phyloP scores from a whole-genome alignment of 2,113 vertebrate genomes.

The Notothenia rossii region DNA sequence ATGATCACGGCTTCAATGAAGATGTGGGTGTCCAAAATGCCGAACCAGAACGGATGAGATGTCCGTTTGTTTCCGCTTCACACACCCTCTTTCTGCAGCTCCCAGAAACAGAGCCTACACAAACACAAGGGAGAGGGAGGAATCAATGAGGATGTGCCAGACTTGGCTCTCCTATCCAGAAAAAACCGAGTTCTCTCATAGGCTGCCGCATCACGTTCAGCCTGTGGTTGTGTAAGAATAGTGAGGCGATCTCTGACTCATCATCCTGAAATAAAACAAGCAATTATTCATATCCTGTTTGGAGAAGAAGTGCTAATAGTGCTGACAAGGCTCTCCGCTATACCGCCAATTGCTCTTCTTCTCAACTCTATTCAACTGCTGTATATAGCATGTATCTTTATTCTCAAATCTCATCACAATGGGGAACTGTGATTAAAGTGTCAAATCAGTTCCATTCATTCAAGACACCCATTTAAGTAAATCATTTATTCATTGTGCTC shows the following conservation, averaged over 20 bases:
- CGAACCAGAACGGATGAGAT: slow-evolving; percentile 51
- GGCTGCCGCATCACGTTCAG: slow-evolving; percentile 59
- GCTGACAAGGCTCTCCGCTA: slow-evolving; percentile 41
- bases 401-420: not conserved
- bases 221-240: slow-evolving; percentile 65
- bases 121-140: slow-evolving; percentile 56
- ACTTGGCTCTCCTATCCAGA: slow-evolving; percentile 55
- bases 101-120: slow-evolving; percentile 60
- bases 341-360: slow-evolving; percentile 22
- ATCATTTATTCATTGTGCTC: slow-evolving; percentile 11
- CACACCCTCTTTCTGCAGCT: slow-evolving; percentile 38
- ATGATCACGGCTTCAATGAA: slow-evolving; percentile 40
- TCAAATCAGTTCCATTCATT: slow-evolving; percentile 12
- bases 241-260: slow-evolving; percentile 71
- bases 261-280: slow-evolving; percentile 68
- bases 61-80: slow-evolving; percentile 30
- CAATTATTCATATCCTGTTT: slow-evolving; percentile 72
- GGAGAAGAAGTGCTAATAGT: slow-evolving; percentile 51
- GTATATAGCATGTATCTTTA: not conserved
- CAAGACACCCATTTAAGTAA: not conserved
- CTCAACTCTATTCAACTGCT: not conserved
- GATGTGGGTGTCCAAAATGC: slow-evolving; percentile 59
- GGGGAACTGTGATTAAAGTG: not conserved
- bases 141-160: slow-evolving; percentile 78
- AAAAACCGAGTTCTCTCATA: slow-evolving; percentile 27